Conservation (phyloP, 2,888 invertebrate genomes). For the Lordiphosa fenestrarum region DNA sequence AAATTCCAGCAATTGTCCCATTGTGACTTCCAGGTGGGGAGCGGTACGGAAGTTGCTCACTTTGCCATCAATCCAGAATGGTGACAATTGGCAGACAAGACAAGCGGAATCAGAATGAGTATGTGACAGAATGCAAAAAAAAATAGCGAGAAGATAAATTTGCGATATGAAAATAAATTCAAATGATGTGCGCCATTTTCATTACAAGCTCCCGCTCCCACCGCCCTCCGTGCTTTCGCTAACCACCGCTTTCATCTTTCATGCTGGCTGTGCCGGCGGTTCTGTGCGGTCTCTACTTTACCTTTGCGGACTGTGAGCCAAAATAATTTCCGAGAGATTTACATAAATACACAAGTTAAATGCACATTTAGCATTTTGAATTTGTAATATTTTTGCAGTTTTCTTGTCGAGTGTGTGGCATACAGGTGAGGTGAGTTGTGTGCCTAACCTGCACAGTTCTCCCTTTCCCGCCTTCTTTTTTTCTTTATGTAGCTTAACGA, state of each 20-base stretch:
- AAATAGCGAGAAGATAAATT: constrained; percentile 20
- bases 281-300: constrained; percentile 4
- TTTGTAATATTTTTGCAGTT: constrained; percentile 72
- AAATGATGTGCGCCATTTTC: constrained; percentile 50
- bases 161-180: constrained; percentile 39
- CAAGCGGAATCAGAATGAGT: constrained; percentile 34
- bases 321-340: constrained; percentile 76
- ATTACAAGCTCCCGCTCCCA: constrained; percentile 5
- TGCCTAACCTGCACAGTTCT: constrained; percentile 34
- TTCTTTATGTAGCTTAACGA: constrained; percentile 41
- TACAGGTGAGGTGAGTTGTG: constrained; percentile 1
- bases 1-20: too few relatives aligned
- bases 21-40: not conserved
- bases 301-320: constrained; percentile 27
- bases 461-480: constrained; percentile 1
- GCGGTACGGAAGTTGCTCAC: constrained; percentile 16
- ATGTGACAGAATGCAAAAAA: constrained; percentile 27
- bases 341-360: constrained; percentile 78
- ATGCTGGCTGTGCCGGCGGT: not conserved
- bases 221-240: not conserved
- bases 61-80: constrained; percentile 58
- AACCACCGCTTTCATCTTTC: not conserved
- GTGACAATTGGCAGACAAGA: constrained; percentile 66
- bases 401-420: constrained; percentile 47
- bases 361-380: constrained; percentile 78